A percentile compares a stretch with the other conserved stretches of the same genome.
Evolutionary conservation across 2,113 vertebrate species (phyloP).

Genomic region (Mystacornis crossleyi): DNA sequence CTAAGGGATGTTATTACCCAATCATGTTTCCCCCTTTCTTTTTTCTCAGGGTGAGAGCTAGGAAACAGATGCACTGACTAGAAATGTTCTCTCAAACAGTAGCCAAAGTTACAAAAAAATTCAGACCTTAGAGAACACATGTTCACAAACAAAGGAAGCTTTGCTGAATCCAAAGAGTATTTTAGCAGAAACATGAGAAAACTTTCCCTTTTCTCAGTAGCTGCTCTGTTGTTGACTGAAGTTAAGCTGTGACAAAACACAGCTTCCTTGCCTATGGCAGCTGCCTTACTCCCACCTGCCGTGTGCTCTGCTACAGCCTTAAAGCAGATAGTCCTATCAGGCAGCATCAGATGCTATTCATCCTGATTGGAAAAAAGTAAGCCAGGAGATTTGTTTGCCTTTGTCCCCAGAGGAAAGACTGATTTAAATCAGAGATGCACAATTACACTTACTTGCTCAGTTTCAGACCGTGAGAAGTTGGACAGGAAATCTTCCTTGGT

Average conservation of each 20-base stretch:
- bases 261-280: not conserved
- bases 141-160: not conserved
- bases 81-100: not conserved
- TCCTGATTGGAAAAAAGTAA: not conserved
- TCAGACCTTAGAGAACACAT: not conserved
- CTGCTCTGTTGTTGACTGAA: not conserved
- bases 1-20: not conserved
- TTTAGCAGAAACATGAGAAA: not conserved
- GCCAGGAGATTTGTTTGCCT: not conserved
- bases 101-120: not conserved
- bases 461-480: conserved; percentile 38
- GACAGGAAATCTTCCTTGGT: conserved; percentile 69
- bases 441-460: conserved; percentile 52
- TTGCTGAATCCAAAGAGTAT: not conserved
- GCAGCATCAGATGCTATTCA: not conserved
- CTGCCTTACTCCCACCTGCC: not conserved
- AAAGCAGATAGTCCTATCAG: not conserved
- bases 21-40: not conserved
- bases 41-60: not conserved
- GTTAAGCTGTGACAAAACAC: not conserved
- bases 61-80: not conserved
- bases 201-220: not conserved
- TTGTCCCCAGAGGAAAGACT: not conserved
- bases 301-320: not conserved
- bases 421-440: not conserved